phyloP scores from a whole-genome alignment of 2,888 invertebrate species.

The Eupithecia abbreviata region DNA sequence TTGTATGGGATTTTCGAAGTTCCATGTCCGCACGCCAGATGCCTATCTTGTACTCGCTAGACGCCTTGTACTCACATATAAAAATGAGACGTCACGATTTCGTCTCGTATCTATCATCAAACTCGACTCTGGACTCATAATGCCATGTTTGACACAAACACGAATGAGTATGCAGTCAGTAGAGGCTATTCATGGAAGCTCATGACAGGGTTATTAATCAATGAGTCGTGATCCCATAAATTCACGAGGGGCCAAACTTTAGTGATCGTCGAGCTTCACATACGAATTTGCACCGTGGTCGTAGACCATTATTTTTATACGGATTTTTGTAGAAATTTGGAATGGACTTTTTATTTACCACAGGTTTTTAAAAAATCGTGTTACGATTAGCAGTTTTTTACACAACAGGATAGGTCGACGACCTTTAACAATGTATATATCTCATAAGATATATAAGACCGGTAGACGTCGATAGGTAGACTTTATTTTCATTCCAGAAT shows the following conservation, averaged over 20 bases:
- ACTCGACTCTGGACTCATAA: too few species aligned
- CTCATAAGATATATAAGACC: too few species aligned
- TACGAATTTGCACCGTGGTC: not conserved
- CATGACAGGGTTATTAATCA: constrained; percentile 49
- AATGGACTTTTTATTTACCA: not conserved
- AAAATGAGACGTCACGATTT: too few species aligned
- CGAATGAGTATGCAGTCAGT: constrained; percentile 18
- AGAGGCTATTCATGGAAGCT: constrained; percentile 45
- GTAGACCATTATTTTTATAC: not conserved
- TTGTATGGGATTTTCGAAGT: too few species aligned
- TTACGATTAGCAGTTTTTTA: not conserved
- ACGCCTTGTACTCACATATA: too few species aligned
- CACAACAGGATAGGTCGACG: too few species aligned
- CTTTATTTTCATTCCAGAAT: not conserved
- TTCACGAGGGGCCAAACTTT: constrained; percentile 42
- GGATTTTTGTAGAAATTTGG: not conserved
- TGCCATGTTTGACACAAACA: constrained; percentile 15
- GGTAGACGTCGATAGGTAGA: too few species aligned
- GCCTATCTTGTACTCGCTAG: too few species aligned
- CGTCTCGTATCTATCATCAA: too few species aligned
- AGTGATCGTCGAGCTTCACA: constrained; percentile 39
- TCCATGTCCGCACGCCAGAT: too few species aligned
- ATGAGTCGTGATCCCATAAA: constrained; percentile 45
- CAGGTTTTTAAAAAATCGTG: not conserved
- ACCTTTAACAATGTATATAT: not conserved